Evolutionary conservation across 2,113 vertebrate species (phyloP).

Genomic region (Carassius auratus): DNA sequence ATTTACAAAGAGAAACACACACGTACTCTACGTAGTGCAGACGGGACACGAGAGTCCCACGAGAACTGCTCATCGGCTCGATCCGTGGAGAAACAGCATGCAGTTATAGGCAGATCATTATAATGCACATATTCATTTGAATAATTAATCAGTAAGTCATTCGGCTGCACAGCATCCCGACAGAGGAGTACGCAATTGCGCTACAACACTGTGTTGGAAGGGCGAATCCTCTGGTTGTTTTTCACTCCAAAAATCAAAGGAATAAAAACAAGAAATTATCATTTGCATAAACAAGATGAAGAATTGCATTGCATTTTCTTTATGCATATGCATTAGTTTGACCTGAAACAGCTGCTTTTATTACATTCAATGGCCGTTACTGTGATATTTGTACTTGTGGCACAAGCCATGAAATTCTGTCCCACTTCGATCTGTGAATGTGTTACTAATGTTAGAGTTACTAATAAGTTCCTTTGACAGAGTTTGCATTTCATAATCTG

Average conservation of each 20-base stretch:
- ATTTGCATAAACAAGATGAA: not conserved
- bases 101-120: constrained; percentile 2
- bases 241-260: not conserved
- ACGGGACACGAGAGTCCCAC: too few species aligned
- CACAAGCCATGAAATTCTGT: not conserved
- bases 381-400: not conserved
- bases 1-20: constrained; percentile 65
- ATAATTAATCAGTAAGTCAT: not conserved
- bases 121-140: not conserved
- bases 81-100: not conserved
- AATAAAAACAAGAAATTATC: not conserved
- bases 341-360: not conserved
- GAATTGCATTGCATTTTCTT: not conserved
- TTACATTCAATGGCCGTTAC: not conserved
- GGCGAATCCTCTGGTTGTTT: not conserved
- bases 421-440: not conserved
- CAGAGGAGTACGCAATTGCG: not conserved
- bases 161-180: not conserved
- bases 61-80: too few species aligned
- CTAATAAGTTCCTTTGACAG: not conserved
- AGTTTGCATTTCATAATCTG: not conserved
- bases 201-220: not conserved
- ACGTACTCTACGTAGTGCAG: not conserved
- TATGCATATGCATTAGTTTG: not conserved
- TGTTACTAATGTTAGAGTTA: too few species aligned